phyloP scores from a whole-genome alignment of 2,888 invertebrate species.

The Pollenia amentaria region DNA sequence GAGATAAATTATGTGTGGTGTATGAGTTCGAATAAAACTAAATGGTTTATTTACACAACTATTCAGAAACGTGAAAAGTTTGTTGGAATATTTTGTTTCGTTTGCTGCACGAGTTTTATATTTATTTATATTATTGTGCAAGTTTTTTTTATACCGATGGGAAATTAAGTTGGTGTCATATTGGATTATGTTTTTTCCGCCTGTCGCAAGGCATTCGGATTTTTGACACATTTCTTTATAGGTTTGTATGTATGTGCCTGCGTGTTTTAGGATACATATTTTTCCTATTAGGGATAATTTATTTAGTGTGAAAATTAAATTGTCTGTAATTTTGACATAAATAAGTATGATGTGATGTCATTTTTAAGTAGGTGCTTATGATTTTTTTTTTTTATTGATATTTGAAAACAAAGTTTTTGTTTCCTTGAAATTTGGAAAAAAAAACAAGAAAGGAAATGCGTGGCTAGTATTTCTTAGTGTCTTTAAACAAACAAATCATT shows the following conservation, averaged over 20 bases:
- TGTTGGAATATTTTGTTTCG: not conserved
- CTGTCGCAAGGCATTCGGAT: constrained; percentile 34
- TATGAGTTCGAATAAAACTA: not conserved
- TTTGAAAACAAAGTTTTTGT: too few relatives aligned
- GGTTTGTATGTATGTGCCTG: not conserved
- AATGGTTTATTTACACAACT: constrained; percentile 9
- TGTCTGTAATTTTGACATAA: not conserved
- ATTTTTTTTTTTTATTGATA: too few relatives aligned
- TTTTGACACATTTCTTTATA: constrained; percentile 48
- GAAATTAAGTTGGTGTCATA: constrained; percentile 67
- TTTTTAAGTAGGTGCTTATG: not conserved
- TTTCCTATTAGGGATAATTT: not conserved
- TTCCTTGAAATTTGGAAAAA: too few relatives aligned
- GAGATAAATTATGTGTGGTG: too few relatives aligned
- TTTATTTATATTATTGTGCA: constrained; percentile 31
- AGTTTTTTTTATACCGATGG: constrained; percentile 37
- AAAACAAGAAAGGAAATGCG: too few relatives aligned
- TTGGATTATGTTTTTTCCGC: constrained; percentile 36
- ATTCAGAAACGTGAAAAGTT: constrained; percentile 20
- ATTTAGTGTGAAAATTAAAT: not conserved
- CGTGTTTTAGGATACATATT: not conserved
- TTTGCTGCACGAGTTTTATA: not conserved
- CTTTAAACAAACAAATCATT: not conserved
- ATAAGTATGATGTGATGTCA: not conserved
- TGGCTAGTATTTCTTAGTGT: not conserved